phyloP scores from a whole-genome alignment of 1,140 invertebrate species.

The Plectus sambesii region DNA sequence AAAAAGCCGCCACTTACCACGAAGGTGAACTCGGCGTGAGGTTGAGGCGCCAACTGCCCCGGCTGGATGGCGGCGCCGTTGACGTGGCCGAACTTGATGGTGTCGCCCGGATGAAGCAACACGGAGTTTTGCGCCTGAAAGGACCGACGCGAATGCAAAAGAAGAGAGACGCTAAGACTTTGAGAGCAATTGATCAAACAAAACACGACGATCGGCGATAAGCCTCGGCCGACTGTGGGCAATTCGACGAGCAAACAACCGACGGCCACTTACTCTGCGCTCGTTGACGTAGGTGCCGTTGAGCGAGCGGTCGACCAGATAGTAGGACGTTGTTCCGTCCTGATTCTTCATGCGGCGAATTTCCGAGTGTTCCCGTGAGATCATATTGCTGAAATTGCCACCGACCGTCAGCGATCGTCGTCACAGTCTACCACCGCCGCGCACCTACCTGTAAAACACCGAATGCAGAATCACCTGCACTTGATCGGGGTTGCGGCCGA shows the following conservation, averaged over 20 bases:
- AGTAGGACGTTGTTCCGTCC: conserved; percentile 25
- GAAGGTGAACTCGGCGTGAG: conserved; percentile 45
- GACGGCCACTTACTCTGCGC: conserved; percentile 34
- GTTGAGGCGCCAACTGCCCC: conserved; percentile 40
- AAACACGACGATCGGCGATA: neutral
- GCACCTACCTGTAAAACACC: conserved; percentile 22
- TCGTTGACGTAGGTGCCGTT: conserved; percentile 50
- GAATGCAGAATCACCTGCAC: conserved; percentile 35
- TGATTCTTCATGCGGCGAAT: conserved; percentile 18
- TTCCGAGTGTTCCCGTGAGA: conserved; percentile 35
- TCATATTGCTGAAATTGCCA: conserved; percentile 32
- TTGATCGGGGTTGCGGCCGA: conserved; percentile 29
- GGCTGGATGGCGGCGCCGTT: conserved; percentile 47
- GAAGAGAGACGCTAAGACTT: neutral
- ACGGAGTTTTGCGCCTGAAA: conserved; percentile 10
- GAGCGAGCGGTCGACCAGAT: conserved; percentile 44
- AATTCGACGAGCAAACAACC: neutral
- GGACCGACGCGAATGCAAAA: neutral
- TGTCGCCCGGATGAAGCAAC: conserved; percentile 40
- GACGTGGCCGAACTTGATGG: conserved; percentile 47
- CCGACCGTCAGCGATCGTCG: conserved; percentile 1
- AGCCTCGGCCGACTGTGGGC: neutral
- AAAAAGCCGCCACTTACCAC: conserved; percentile 34
- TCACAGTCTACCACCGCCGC: conserved; percentile 2
- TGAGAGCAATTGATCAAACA: neutral